A percentile compares a stretch with the other conserved stretches of the same genome.
Evolutionary conservation across 2,797 vertebrate genomes (phyloP).

Genomic region (Nothura maculosa): DNA sequence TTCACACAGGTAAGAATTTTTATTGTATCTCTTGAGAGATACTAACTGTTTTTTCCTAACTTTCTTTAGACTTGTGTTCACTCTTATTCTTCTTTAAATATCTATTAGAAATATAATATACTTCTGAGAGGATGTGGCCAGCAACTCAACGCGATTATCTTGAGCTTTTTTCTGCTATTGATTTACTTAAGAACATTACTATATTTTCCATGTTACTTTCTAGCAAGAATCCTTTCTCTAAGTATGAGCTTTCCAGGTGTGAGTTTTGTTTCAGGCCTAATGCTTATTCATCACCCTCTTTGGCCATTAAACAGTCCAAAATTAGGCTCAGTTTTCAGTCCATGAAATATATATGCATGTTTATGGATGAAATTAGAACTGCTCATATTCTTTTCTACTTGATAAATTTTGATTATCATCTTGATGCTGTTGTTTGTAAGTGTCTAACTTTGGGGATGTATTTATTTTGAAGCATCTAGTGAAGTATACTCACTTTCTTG

Average conservation of each 20-base stretch:
- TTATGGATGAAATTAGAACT: not conserved
- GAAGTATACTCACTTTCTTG: not conserved
- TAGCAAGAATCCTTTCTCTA: not conserved
- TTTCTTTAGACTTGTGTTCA: not conserved
- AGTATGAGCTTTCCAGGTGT: not conserved
- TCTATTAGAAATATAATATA: not conserved
- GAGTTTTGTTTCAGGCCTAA: not conserved
- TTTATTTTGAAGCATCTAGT: not conserved
- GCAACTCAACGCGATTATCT: not conserved
- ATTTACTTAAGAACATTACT: not conserved
- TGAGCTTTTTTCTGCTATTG: not conserved
- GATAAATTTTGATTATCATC: not conserved
- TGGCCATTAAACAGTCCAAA: not conserved
- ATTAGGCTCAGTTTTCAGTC: not conserved
- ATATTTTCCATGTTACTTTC: not conserved
- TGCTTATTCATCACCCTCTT: not conserved
- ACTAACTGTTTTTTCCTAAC: not conserved
- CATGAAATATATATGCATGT: accelerated
- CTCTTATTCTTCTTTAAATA: not conserved
- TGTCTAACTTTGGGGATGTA: not conserved
- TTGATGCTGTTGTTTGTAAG: not conserved
- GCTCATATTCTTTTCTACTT: not conserved
- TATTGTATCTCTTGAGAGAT: not conserved
- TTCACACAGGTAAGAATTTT: not conserved
- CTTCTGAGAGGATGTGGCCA: not conserved